Evolutionary conservation across 2,797 vertebrate genomes (phyloP), one percentile per base, ranked within the genome.

Genomic region (Molossus molossus): DNA sequence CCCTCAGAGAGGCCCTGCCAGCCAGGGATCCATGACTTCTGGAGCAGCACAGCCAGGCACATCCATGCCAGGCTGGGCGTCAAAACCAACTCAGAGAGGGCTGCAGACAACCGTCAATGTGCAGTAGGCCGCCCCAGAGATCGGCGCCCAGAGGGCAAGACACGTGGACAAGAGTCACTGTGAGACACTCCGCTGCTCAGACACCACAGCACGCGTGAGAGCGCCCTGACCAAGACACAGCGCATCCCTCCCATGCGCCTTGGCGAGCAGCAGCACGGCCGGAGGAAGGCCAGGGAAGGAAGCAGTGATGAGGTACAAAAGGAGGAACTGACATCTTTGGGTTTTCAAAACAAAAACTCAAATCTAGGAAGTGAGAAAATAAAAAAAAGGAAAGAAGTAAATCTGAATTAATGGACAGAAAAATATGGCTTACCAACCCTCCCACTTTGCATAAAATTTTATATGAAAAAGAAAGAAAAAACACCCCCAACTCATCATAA

Each of bases 381-480:
- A 33, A 58, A 90, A 75, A 75, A 93, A 84, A 79, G 82, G 81
- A 95, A 94, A 92, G 86, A 97, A 90, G 96, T 50, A 64, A 95
- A 95, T 94, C 95, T 96, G 95, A 98, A 98, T 96, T 82, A 69
- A 94, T 85, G 97, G 97, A 97, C 84, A 97, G 98, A 81, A 67
- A 97, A 97, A 97, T 98, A 98, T 98, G 98, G 98, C 98, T 98
- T 98, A 98, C 97, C 90, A 53, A 97, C 92, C 84, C 96, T 85
- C 57, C 95, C 9, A 79, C 5, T 97, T 98, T 98, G 98, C 96
- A 97, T 98, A 98, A 97, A 84, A 97, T 96, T 97, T 98, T 92
- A 91, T 94, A 97, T 70, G 90, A 97, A 96, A 83, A 84, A 65
- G 15, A 21, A 21, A 77, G 73, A 96, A 81, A 84, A 93, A 62